These are phyloP conservation scores for Caenorhabditis sp. DNA, from an alignment of 2,888 invertebrate species.

Conservation along the genomic window DNA sequence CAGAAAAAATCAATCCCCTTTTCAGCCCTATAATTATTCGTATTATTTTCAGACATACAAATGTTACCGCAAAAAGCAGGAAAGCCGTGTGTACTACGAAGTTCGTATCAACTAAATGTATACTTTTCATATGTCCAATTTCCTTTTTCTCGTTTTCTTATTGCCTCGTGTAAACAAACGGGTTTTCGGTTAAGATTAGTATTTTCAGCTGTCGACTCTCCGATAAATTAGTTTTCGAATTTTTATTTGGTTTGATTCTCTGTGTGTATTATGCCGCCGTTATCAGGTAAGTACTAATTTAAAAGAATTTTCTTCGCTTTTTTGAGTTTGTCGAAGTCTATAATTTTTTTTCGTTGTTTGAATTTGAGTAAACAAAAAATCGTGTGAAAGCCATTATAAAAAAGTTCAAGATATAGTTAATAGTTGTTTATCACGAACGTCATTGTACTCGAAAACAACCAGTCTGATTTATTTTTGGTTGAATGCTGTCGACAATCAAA, in stretches of 20 bases:
- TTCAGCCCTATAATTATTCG: background rate
- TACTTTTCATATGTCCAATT: background rate
- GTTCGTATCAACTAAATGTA: constrained; percentile 39
- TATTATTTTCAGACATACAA: constrained; percentile 44
- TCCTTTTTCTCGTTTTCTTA: background rate
- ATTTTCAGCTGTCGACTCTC: background rate
- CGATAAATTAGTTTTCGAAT: background rate
- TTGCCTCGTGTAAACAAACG: background rate
- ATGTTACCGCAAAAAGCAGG: constrained; percentile 45
- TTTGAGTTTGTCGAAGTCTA: too few species aligned
- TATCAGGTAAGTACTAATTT: background rate
- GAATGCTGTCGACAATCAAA: too few species aligned
- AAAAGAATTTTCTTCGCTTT: too few species aligned
- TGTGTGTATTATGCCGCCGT: background rate
- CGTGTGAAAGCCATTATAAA: too few species aligned
- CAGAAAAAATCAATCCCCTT: too few species aligned
- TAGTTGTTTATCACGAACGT: too few species aligned
- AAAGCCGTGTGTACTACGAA: constrained; percentile 51
- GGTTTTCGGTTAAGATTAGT: background rate
- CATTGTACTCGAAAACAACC: too few species aligned
- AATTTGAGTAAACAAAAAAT: too few species aligned
- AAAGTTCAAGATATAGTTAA: too few species aligned
- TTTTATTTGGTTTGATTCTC: background rate
- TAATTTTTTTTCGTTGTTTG: too few species aligned
- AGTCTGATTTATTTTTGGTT: too few species aligned